phyloP scores from a whole-genome alignment of 2,888 invertebrate species.

The Scrobipalpa costella region DNA sequence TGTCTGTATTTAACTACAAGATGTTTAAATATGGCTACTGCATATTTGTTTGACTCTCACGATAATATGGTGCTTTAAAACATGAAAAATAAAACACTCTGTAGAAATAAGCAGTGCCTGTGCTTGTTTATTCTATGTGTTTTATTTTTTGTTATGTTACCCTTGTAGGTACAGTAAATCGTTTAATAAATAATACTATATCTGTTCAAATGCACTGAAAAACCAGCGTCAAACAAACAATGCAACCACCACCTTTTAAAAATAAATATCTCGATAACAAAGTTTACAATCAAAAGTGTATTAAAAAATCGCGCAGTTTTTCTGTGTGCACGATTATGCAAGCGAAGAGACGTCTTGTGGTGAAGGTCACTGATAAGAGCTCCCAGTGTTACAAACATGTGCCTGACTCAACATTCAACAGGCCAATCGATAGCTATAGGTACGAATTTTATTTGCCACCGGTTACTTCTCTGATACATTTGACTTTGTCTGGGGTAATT shows the following conservation, averaged over 20 bases:
- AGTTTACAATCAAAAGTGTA: slow-evolving; percentile 10
- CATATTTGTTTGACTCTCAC: not conserved
- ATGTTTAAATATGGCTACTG: not conserved
- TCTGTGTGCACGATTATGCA: slow-evolving; percentile 48
- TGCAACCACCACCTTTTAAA: not conserved
- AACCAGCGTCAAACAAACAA: not conserved
- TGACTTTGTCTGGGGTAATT: slow-evolving; percentile 29
- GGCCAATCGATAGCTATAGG: slow-evolving; percentile 14
- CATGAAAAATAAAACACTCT: too few species aligned
- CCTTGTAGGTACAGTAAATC: too few species aligned
- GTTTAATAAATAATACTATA: not conserved
- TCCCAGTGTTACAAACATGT: slow-evolving; percentile 58
- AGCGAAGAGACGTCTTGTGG: slow-evolving; percentile 50
- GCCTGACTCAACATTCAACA: slow-evolving; percentile 40
- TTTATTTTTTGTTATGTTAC: too few species aligned
- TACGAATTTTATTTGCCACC: slow-evolving; percentile 7
- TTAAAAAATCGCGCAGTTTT: slow-evolving; percentile 3
- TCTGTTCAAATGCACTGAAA: not conserved
- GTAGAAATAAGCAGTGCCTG: too few species aligned
- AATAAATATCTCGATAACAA: not conserved
- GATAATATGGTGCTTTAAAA: too few species aligned
- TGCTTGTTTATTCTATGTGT: too few species aligned
- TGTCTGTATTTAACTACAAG: slow-evolving; percentile 1
- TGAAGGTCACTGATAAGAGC: slow-evolving; percentile 78
- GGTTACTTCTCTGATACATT: slow-evolving; percentile 33